Evolutionary conservation across 2,113 vertebrate genomes (phyloP).

Genomic region (Geococcyx californianus): DNA sequence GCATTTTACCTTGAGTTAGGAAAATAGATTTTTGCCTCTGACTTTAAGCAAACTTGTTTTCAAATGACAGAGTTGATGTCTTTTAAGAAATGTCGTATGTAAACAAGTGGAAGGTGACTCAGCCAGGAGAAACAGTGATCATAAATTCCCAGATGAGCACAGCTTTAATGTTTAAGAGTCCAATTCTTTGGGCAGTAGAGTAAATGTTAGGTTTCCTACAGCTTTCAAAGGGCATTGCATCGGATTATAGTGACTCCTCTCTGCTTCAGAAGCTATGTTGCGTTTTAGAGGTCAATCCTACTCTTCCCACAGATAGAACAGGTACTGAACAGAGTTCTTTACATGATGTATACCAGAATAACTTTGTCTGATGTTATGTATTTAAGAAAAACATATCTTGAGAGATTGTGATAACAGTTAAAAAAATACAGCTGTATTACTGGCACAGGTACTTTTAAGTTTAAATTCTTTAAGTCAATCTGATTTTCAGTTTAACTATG

Average conservation of each 20-base stretch:
- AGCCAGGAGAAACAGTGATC: neutral
- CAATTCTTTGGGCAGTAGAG: neutral
- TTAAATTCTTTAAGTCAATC: neutral
- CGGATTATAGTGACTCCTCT: neutral
- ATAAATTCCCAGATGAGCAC: neutral
- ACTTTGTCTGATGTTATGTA: neutral
- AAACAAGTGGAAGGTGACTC: neutral
- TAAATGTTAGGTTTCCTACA: neutral
- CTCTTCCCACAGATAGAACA: neutral
- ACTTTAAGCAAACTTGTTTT: neutral
- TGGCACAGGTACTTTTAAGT: neutral
- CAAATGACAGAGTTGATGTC: neutral
- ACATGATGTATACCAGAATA: neutral
- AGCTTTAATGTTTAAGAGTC: neutral
- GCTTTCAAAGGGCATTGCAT: neutral
- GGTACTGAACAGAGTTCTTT: neutral
- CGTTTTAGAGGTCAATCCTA: neutral
- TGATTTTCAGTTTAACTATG: neutral
- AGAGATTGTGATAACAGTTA: neutral
- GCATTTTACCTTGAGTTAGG: neutral
- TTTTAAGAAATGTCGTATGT: neutral
- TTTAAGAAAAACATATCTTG: neutral
- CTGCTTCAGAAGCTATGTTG: neutral
- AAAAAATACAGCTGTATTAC: neutral
- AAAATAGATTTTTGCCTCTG: neutral